A percentile compares a stretch with the other conserved stretches of the same genome.
These are phyloP conservation scores for Danionella cerebrum DNA, from an alignment of 2,113 vertebrate genomes.

Conservation along the genomic window DNA sequence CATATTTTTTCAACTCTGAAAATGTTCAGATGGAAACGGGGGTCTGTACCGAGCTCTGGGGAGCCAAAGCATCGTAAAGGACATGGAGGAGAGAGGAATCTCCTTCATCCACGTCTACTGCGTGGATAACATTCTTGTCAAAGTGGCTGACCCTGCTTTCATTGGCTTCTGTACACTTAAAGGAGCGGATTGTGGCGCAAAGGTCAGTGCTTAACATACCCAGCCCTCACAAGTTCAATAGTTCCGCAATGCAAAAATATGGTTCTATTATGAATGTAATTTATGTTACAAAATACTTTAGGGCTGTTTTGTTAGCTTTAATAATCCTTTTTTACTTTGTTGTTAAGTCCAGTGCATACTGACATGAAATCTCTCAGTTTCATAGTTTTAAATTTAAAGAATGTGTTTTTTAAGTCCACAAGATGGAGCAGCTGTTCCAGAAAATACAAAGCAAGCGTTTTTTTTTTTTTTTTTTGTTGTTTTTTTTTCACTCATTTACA, in stretches of 20 bases:
- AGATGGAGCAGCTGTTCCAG: conserved; percentile 21
- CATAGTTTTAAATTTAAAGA: background rate
- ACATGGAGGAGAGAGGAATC: conserved; percentile 81
- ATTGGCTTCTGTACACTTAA: conserved; percentile 90
- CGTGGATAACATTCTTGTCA: conserved; percentile 94
- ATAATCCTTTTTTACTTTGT: background rate
- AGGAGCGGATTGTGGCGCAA: conserved; percentile 91
- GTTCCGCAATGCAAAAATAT: too few relatives aligned
- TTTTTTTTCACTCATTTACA: too few relatives aligned
- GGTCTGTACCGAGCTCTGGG: conserved; percentile 90
- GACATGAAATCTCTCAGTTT: too few relatives aligned
- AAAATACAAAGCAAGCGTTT: background rate
- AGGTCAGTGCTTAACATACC: conserved; percentile 64
- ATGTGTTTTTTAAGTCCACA: conserved; percentile 10
- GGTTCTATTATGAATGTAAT: background rate
- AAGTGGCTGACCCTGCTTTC: conserved; percentile 91
- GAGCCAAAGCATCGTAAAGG: conserved; percentile 67
- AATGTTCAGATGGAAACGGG: conserved; percentile 82
- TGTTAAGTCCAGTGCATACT: background rate
- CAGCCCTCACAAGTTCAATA: background rate
- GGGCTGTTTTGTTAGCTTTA: too few relatives aligned
- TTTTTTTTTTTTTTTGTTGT: too few relatives aligned
- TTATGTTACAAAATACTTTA: too few relatives aligned
- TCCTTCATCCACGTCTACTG: conserved; percentile 83
- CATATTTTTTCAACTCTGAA: too few relatives aligned